Percentiles rank a stretch among this genome's conserved stretches.
Evolutionary conservation across 2,888 invertebrate genomes (phyloP).

Genomic region (Drosophila robusta): DNA sequence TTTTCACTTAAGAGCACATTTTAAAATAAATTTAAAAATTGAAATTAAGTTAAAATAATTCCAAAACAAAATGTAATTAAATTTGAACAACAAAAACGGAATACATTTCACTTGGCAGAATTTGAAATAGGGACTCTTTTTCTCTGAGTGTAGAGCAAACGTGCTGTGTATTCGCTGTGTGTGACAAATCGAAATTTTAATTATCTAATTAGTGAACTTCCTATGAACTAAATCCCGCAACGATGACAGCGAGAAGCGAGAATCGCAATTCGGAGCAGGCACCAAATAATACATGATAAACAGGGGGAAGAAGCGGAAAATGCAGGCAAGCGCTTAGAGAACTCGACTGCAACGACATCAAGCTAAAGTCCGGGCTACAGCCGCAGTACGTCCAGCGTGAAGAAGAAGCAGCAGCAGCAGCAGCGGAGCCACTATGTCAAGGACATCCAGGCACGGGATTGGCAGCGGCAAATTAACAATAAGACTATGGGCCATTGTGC

Average conservation of each 20-base stretch:
- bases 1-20: too few species aligned
- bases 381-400: slow-evolving; percentile 4
- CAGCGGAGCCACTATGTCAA: slow-evolving; percentile 36
- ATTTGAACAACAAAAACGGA: too few species aligned
- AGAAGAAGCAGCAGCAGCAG: slow-evolving; percentile 12
- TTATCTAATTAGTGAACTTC: slow-evolving; percentile 8
- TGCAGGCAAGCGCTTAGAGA: slow-evolving; percentile 39
- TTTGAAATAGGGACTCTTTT: too few species aligned
- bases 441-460: slow-evolving; percentile 15
- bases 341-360: slow-evolving; percentile 29
- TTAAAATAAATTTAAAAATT: too few species aligned
- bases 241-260: slow-evolving; percentile 44
- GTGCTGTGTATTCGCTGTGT: slow-evolving; percentile 1
- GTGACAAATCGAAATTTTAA: background rate
- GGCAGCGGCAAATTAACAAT: slow-evolving; percentile 3
- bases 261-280: slow-evolving; percentile 28
- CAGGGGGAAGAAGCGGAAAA: slow-evolving; percentile 12
- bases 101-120: too few species aligned
- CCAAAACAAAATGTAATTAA: too few species aligned
- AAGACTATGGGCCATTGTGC: slow-evolving; percentile 18
- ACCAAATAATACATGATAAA: slow-evolving; percentile 30
- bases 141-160: background rate
- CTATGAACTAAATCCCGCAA: slow-evolving; percentile 24
- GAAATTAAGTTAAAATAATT: too few species aligned
- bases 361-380: slow-evolving; percentile 5